Evolutionary conservation across 2,797 vertebrate species (phyloP), one percentile per base, ranked within the genome.

Genomic region (Sebastes taczanowskii): DNA sequence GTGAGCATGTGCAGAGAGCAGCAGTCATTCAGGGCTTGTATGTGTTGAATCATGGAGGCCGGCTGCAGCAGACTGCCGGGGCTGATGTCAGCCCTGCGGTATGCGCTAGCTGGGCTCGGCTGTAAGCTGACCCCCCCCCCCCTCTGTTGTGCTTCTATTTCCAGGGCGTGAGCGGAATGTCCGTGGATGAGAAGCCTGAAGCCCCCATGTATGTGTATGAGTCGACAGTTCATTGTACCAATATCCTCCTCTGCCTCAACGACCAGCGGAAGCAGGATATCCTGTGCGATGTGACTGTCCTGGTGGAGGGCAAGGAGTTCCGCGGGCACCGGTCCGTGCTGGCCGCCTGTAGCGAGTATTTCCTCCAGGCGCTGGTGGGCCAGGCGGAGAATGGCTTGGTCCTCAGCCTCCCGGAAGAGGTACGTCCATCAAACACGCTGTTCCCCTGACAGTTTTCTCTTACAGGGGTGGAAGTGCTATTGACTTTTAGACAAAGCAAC

Each of bases 121-220:
- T 93, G 84, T 86, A 90, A 88, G 42, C 86, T 91, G 86, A 92
- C 63, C 35, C 23, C 78, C 82, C 82, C 82, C 82, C 82, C 78
- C 81, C 75, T 90, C 82, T 90, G 87, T 92, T 94, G 64, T 95
- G 91, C 89, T 93, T 96, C 67, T 94, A 74, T 95, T 89, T 96
- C 84, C 95, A 99, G 98, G 97, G 97, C 96, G 96, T 98, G 96
- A 99, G 98, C 98, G 98, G 98, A 96, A 99, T 99, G 98, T 99
- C 98, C 97, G 97, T 98, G 97, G 98, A 98, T 99, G 98, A 98
- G 97, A 98, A 98, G 97, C 96, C 97, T 97, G 98, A 98, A 97
- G 98, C 97, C 96, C 97, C 98, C 96, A 99, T 99, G 98, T 99
- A 99, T 94, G 98, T 99, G 95, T 99, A 99, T 98, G 98, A 99